Evolutionary conservation across 2,113 vertebrate genomes (phyloP), one percentile per base, ranked within the genome.

Genomic region (Notarius quadriscutis): DNA sequence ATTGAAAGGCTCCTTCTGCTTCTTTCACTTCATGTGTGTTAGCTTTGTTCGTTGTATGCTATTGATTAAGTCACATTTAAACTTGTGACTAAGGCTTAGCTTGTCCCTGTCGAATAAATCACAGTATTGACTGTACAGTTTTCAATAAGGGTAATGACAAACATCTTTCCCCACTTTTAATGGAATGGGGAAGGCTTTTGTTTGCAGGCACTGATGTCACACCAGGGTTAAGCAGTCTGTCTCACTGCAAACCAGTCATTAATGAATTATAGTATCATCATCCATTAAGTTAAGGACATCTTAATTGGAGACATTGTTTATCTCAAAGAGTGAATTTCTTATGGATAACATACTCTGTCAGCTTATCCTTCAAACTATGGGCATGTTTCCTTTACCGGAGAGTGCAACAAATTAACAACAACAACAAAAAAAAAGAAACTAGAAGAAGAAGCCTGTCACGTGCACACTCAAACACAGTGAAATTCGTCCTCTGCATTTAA

Each of bases 61-160:
- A 95, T 95, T 94, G 94, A 96, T 95, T 92, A 88, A 72, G 81
- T 50, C 83, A 84, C 90, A 84, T 92, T 93, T 92, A 94, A 94
- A 94, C 94, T 94, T 95, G 94, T 95, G 94, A 95, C 95, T 94
- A 94, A 95, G 94, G 94, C 94, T 94, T 91, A 93, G 94, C 89
- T 92, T 86, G 92, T 94, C 93, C 94, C 93, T 88, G 90, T 91
- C 91, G 93, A 95, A 96, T 95, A 95, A 95, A 95, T 95, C 94
- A 94, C 93, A 89, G 91, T 93, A 95, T 95, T 94, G 95, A 95
- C 92, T 92, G 89, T 88, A 91, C 89, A 92, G 91, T 93, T 95
- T 95, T 95, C 94, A 95, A 95, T 95, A 95, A 94, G 92, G 93
- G 93, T 95, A 95, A 95, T 95, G 94, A 95, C 94, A 95, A 95